Evolutionary conservation across 2,797 vertebrate species (phyloP), one percentile per base, ranked within the genome.

Genomic region (Rhinogobio ventralis): DNA sequence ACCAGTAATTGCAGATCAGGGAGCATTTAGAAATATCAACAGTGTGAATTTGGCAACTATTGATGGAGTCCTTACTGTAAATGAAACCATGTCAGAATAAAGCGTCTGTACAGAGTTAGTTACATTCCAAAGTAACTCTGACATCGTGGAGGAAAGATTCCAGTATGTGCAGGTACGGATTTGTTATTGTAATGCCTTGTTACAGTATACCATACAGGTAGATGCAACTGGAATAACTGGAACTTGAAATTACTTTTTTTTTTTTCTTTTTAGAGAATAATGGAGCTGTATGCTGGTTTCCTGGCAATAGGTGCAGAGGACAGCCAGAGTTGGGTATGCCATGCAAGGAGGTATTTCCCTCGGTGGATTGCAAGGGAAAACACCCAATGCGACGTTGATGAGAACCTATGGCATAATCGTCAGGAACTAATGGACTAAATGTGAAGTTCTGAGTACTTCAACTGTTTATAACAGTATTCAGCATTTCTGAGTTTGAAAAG

Each of bases 1-100:
- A 85, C 66, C 73, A 81, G 71, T 81, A 55, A 80, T 77, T 81
- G 73, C 72, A 49, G 72, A 84, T 71, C 53, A 77, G 19, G 75
- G 60, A 14, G 36, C 39, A 78, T 86, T 76, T 75, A 71, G 42
- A 30, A 86, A 86, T 39, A 79, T 81, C 36, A 77, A 72, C 23
- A 74, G 9, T 42, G 36, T 80, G 66, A 75, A 53, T 51, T 15
- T 57, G 28, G 19, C 73, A 15, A 71, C 77, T 45, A 76, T 73
- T 82, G 66, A 83, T 30, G 1, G 39, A 10, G 30, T 84, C 53
- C 51, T 66, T 42, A 39, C 39, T 39, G 39, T 60, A 60, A 25
- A 25, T 0, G 0, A 25, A 25, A 25, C 25, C n/a, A 60, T 25
- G n/a, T 14, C 57, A 60, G 57, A 60, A 60, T 25, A 2, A 60